phyloP scores from a whole-genome alignment of 2,113 vertebrate species.

The Myotis lucifugus region DNA sequence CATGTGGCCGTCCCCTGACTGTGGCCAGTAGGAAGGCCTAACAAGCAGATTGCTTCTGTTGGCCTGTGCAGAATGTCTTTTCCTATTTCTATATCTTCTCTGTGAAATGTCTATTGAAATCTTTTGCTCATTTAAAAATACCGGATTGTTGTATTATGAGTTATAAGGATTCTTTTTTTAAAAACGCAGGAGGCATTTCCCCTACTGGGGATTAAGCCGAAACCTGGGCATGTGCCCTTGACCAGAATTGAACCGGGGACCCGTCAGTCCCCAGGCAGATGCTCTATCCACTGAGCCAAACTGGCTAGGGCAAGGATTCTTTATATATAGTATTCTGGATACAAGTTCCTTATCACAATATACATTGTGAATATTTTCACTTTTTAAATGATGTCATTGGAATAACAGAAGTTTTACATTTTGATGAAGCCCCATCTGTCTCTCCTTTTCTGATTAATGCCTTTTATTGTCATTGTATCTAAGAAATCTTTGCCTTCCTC shows the following conservation, averaged over 20 bases:
- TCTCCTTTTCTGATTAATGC: background rate
- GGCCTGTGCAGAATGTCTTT: background rate
- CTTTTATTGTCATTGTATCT: background rate
- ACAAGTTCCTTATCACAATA: background rate
- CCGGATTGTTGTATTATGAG: background rate
- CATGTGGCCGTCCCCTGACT: no score
- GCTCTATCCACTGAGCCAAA: no score
- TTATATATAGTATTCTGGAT: background rate
- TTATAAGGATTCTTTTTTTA: background rate
- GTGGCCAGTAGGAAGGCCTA: background rate
- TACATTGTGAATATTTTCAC: slow-evolving; percentile 27
- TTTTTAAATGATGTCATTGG: slow-evolving; percentile 1
- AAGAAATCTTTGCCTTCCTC: background rate
- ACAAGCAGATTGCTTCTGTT: background rate
- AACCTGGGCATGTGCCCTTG: no score
- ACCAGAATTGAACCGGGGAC: no score
- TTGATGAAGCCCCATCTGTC: slow-evolving; percentile 7
- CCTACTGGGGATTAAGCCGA: no score
- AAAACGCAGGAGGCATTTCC: no score
- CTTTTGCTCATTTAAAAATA: slow-evolving; percentile 32
- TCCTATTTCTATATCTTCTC: background rate
- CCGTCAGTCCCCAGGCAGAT: no score
- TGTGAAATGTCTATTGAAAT: background rate
- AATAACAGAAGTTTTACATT: background rate
- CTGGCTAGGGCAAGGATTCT: background rate